These are phyloP conservation scores for Todiramphus chloris DNA, from an alignment of 2,113 vertebrate species.

Conservation along the genomic window DNA sequence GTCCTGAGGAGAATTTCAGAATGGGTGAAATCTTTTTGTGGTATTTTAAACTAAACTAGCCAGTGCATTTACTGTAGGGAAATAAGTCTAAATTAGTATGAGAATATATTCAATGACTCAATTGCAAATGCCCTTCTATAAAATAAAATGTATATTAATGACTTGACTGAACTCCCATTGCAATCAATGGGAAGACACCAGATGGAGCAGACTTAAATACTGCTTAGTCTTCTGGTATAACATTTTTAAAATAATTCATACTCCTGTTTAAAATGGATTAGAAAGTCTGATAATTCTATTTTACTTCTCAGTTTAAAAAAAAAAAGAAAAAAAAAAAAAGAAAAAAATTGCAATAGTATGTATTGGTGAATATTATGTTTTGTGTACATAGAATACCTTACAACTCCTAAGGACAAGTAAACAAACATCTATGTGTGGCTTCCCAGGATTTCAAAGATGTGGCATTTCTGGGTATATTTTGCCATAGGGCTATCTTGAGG, in stretches of 20 bases:
- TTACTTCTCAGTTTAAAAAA: not conserved
- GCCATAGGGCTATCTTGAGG: not conserved
- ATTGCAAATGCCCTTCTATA: not conserved
- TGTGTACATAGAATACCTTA: not conserved
- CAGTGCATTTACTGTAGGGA: not conserved
- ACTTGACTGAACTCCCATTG: not conserved
- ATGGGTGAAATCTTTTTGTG: not conserved
- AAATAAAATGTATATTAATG: not conserved
- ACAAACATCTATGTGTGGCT: rapidly evolving
- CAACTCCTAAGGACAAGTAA: not conserved
- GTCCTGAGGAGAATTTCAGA: not conserved
- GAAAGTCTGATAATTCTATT: not conserved
- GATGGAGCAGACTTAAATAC: not conserved
- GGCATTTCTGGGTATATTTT: not conserved
- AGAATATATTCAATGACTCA: conserved; percentile 3
- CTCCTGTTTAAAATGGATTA: not conserved
- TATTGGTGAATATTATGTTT: not conserved
- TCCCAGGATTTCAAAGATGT: not conserved
- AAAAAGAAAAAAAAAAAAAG: not conserved
- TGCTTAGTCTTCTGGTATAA: not conserved
- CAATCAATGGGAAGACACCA: not conserved
- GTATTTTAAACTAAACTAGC: not conserved
- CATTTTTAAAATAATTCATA: not conserved
- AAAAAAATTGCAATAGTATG: not conserved
- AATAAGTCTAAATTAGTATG: not conserved